A percentile compares a stretch with the other conserved stretches of the same genome.
phyloP scores from a whole-genome alignment of 2,113 vertebrate genomes.

The Platysteira castanea region DNA sequence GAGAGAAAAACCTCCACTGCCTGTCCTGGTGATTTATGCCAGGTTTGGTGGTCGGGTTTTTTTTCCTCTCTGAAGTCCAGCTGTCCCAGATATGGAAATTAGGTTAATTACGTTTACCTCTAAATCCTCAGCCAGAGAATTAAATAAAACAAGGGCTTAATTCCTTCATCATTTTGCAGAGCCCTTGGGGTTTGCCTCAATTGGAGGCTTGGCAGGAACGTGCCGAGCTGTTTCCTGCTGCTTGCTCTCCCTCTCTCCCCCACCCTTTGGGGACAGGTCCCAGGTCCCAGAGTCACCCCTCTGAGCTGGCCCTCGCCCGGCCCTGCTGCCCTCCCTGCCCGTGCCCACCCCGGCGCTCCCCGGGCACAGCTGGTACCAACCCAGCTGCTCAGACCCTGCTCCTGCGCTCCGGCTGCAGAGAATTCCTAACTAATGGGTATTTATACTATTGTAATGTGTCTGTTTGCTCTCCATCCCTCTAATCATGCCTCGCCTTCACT shows the following conservation, averaged over 20 bases:
- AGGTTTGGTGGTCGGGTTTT: neutral
- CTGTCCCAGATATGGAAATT: constrained; percentile 69
- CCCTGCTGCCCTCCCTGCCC: neutral
- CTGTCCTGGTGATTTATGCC: neutral
- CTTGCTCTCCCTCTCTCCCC: neutral
- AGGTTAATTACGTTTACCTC: constrained; percentile 69
- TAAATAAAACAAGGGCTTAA: constrained; percentile 68
- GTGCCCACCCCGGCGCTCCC: neutral
- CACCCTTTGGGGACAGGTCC: neutral
- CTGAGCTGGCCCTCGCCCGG: neutral
- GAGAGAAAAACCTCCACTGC: constrained; percentile 12
- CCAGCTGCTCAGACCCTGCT: neutral
- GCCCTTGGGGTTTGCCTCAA: constrained; percentile 49
- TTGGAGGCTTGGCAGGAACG: constrained; percentile 30
- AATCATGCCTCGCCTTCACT: constrained; percentile 43
- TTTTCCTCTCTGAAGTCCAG: neutral
- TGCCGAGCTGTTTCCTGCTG: neutral
- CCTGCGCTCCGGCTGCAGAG: neutral
- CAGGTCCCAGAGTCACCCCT: fast-evolving
- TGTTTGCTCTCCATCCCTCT: constrained; percentile 57
- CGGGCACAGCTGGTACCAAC: neutral
- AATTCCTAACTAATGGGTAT: constrained; percentile 38
- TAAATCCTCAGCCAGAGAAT: constrained; percentile 65
- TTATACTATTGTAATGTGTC: constrained; percentile 44
- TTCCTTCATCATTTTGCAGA: constrained; percentile 54